Evolutionary conservation across 23 tunicate genomes (phyloP).

Genomic region (Aplidium turbinatum): DNA sequence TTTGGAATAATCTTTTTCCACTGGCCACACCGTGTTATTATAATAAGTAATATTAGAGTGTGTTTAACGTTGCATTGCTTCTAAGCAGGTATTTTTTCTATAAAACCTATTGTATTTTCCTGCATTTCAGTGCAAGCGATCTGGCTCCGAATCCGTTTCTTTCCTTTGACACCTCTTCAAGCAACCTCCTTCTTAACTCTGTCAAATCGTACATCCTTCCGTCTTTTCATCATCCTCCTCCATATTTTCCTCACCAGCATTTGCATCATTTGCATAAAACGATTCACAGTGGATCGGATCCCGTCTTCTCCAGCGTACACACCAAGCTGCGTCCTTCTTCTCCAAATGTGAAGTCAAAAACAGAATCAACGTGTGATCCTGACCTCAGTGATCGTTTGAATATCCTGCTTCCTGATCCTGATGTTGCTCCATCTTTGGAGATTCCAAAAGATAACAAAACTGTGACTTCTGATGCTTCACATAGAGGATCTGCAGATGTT

Average conservation of each 20-base stretch:
- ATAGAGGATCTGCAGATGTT: too few species aligned
- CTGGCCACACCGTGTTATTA: too few species aligned
- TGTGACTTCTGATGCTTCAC: too few species aligned
- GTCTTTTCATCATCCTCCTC: conserved; percentile 28
- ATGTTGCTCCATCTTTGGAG: neutral
- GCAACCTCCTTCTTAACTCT: conserved; percentile 8
- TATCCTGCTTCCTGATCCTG: neutral
- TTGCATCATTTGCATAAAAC: conserved; percentile 47
- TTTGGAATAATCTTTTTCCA: too few species aligned
- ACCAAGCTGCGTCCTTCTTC: conserved; percentile 13
- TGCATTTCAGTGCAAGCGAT: conserved; percentile 5
- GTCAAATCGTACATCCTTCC: conserved; percentile 39
- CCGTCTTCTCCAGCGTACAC: too few species aligned
- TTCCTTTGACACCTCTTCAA: neutral
- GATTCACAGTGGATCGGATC: neutral
- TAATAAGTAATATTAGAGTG: too few species aligned
- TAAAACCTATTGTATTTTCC: neutral
- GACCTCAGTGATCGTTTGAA: neutral
- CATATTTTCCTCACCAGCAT: conserved; percentile 1
- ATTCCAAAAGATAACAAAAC: too few species aligned
- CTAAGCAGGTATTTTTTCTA: neutral
- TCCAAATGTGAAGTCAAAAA: conserved; percentile 21
- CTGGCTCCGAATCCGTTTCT: conserved; percentile 12
- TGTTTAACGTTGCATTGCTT: too few species aligned
- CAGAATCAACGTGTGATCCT: neutral